A percentile compares a stretch with the other conserved stretches of the same genome.
Conservation (phyloP, 2,888 invertebrate genomes). For the Patella depressa region DNA sequence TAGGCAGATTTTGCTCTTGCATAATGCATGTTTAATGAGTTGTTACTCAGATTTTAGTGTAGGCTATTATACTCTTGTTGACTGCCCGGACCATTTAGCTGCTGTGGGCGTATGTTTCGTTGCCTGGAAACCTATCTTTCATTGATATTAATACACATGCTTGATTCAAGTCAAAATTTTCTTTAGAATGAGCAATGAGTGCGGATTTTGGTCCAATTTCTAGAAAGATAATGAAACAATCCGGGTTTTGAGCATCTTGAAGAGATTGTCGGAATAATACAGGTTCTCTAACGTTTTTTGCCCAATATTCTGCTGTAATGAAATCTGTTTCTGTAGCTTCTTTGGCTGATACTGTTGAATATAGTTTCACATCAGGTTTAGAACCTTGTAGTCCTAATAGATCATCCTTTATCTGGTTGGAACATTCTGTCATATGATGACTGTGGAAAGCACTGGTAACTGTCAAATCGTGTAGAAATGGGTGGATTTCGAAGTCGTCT, state of each 20-base stretch:
- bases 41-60: too few relatives aligned
- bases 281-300: slow-evolving; percentile 40
- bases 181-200: slow-evolving; percentile 34
- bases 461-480: slow-evolving; percentile 26
- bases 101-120: too few relatives aligned
- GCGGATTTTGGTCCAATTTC: slow-evolving; percentile 55
- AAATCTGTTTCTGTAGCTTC: slow-evolving; percentile 27
- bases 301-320: slow-evolving; percentile 43
- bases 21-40: too few relatives aligned
- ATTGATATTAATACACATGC: background rate
- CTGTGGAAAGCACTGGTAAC: slow-evolving; percentile 57
- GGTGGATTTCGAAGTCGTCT: slow-evolving; percentile 23
- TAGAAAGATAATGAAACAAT: slow-evolving; percentile 35
- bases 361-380: slow-evolving; percentile 20
- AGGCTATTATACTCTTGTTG: too few relatives aligned
- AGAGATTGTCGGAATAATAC: slow-evolving; percentile 39
- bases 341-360: slow-evolving; percentile 49
- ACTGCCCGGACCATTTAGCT: too few relatives aligned
- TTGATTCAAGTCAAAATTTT: slow-evolving; percentile 26
- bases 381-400: slow-evolving; percentile 23
- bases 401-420: slow-evolving; percentile 28
- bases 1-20: too few relatives aligned
- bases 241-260: slow-evolving; percentile 9
- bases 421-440: slow-evolving; percentile 36
- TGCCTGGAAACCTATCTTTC: background rate